A percentile compares a stretch with the other conserved stretches of the same genome.
Evolutionary conservation across 2,797 vertebrate species (phyloP).

Genomic region (Phrynocephalus forsythii): DNA sequence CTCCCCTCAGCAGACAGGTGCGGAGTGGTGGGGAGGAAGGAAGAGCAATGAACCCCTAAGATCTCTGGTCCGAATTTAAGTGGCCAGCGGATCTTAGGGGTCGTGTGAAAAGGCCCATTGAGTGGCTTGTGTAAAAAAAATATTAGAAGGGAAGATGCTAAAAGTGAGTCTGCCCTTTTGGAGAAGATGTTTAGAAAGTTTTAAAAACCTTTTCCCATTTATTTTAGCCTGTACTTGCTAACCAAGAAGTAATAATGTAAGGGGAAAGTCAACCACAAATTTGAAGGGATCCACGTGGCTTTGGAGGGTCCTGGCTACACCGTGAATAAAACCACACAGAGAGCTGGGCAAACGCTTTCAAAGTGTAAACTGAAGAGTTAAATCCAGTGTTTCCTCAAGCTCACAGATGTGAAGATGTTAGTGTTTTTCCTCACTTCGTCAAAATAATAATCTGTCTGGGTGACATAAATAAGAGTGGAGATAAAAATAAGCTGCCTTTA

Average conservation of each 20-base stretch:
- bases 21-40: no score
- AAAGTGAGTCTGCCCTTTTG: not conserved
- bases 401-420: not conserved
- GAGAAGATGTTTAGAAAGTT: not conserved
- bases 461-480: conserved; percentile 26
- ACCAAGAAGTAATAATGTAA: not conserved
- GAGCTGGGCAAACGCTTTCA: not conserved
- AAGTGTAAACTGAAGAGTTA: not conserved
- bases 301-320: not conserved
- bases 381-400: not conserved
- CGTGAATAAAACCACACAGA: conserved; percentile 6
- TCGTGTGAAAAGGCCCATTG: no score
- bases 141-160: not conserved
- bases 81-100: no score
- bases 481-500: conserved; percentile 18
- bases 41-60: no score
- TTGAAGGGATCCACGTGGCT: not conserved
- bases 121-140: not conserved
- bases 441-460: conserved; percentile 10
- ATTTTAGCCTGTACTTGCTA: not conserved
- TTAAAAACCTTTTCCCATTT: not conserved
- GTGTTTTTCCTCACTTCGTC: conserved; percentile 16
- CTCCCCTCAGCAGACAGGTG: no score
- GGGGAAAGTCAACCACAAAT: not conserved
- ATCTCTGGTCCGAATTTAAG: no score